Conservation (phyloP, 2,113 vertebrate genomes). For the Hymenochirus boettgeri region DNA sequence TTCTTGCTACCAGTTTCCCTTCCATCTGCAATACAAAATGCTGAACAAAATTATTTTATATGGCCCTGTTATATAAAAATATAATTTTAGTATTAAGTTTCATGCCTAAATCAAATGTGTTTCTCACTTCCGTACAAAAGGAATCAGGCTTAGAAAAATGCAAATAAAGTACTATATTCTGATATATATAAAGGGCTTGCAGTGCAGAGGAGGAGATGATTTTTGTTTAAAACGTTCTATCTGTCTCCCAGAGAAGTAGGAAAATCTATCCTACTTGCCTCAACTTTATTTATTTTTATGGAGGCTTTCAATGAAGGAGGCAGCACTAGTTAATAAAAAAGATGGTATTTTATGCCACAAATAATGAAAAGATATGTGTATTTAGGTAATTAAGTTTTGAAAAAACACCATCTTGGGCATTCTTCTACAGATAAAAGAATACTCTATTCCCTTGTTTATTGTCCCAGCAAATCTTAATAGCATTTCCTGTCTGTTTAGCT, state of each 20-base stretch:
- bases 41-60: no score
- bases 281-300: conserved; percentile 3
- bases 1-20: no score
- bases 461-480: conserved; percentile 32
- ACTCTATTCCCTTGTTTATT: conserved; percentile 26
- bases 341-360: conserved; percentile 15
- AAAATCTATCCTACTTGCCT: not conserved
- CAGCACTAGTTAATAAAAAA: conserved; percentile 23
- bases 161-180: no score
- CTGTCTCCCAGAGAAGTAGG: not conserved
- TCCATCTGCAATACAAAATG: no score
- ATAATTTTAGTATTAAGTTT: no score
- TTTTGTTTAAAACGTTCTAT: not conserved
- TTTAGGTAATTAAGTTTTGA: conserved; percentile 35
- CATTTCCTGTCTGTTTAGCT: conserved; percentile 29
- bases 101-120: no score
- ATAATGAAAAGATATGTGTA: conserved; percentile 30
- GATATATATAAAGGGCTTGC: no score
- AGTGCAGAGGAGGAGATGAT: no score
- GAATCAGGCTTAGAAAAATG: no score
- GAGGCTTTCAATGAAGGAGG: conserved; percentile 1
- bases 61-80: no score
- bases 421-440: conserved; percentile 15
- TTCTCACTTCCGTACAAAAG: no score
- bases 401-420: conserved; percentile 14